Percentiles rank a stretch among this genome's conserved stretches.
phyloP scores from a whole-genome alignment of 2,113 vertebrate genomes.

The Erinaceus europaeus region DNA sequence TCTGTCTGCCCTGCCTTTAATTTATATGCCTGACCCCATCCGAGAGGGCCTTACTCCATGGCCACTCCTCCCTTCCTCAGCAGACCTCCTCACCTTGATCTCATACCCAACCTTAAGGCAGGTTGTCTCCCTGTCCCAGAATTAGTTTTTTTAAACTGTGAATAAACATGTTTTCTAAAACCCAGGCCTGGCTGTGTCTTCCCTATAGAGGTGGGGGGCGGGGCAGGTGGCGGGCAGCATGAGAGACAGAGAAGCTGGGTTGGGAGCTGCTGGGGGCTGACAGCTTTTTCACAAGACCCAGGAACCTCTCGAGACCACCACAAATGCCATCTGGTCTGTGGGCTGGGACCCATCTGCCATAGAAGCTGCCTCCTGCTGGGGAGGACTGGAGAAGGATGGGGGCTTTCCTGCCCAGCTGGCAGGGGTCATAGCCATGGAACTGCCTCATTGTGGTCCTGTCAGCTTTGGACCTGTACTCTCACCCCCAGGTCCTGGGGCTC shows the following conservation, averaged over 20 bases:
- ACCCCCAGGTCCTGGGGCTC: background rate
- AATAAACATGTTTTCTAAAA: conserved; percentile 76
- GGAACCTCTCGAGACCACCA: background rate
- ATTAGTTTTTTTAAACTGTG: conserved; percentile 74
- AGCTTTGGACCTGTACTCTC: no score
- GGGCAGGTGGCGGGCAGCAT: no score
- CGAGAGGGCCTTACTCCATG: background rate
- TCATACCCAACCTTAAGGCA: background rate
- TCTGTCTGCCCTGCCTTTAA: conserved; percentile 40
- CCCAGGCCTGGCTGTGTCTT: conserved; percentile 21
- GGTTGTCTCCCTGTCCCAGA: conserved; percentile 31
- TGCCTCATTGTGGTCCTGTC: background rate
- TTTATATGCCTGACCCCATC: conserved; percentile 62
- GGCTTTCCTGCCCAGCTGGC: no score
- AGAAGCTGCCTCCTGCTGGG: background rate
- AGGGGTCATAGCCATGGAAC: background rate
- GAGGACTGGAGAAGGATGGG: background rate
- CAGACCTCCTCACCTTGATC: conserved; percentile 18
- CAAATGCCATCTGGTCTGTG: background rate
- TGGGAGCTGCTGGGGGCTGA: background rate
- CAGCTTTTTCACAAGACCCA: background rate
- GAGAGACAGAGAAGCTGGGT: background rate
- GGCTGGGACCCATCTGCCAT: conserved; percentile 60
- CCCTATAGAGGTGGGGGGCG: background rate
- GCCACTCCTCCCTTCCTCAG: background rate